Evolutionary conservation across 2,888 invertebrate genomes (phyloP).

Genomic region (Campoletis raptor): DNA sequence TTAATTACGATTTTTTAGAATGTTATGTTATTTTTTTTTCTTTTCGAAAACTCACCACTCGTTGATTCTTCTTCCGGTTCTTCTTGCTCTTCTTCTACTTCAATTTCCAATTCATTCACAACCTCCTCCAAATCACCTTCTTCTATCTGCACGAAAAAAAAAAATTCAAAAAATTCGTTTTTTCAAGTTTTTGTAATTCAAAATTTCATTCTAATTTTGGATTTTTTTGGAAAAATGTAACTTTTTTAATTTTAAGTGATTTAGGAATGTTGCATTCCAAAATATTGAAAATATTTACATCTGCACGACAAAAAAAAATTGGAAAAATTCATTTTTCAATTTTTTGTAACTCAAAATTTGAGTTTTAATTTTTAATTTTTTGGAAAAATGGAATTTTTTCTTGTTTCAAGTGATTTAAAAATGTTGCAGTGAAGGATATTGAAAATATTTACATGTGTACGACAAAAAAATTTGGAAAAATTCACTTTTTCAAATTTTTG

Average conservation of each 20-base stretch:
- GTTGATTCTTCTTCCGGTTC: constrained; percentile 81
- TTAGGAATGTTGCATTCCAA: too few relatives aligned
- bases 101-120: constrained; percentile 78
- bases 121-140: constrained; percentile 80
- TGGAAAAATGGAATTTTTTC: too few relatives aligned
- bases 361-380: too few relatives aligned
- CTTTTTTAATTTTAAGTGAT: not conserved
- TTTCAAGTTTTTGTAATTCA: not conserved
- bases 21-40: not conserved
- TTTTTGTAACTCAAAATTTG: too few relatives aligned
- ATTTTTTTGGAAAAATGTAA: not conserved
- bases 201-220: not conserved
- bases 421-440: too few relatives aligned
- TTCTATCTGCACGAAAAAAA: constrained; percentile 73
- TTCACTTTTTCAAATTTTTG: not conserved
- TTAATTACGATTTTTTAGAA: too few relatives aligned
- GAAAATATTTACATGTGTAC: too few relatives aligned
- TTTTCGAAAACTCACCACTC: constrained; percentile 77
- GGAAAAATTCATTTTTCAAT: too few relatives aligned
- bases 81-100: constrained; percentile 77
- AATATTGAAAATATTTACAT: too few relatives aligned
- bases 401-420: too few relatives aligned
- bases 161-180: not conserved
- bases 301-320: too few relatives aligned
- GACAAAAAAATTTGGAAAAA: too few relatives aligned